These are phyloP conservation scores for Tupaia chinensis DNA, from an alignment of 2,113 vertebrate genomes.

Conservation along the genomic window DNA sequence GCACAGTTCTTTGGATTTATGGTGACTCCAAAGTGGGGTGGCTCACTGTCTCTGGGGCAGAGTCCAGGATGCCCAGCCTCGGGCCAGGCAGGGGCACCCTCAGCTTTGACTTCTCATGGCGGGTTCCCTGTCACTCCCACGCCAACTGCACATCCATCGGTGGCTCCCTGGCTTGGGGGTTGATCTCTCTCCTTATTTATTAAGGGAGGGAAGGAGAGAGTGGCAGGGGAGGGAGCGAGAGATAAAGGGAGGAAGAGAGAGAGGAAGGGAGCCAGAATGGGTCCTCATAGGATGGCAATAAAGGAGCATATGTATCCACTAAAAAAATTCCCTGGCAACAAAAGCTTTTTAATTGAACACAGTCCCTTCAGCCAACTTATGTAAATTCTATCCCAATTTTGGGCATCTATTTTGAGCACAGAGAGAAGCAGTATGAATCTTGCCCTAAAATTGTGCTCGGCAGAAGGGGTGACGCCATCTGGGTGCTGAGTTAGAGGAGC, in stretches of 20 bases:
- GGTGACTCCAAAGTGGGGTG: neutral
- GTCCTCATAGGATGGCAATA: conserved; percentile 66
- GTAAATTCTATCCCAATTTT: conserved; percentile 87
- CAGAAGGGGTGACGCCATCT: conserved; percentile 85
- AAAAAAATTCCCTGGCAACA: conserved; percentile 87
- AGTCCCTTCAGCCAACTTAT: conserved; percentile 87
- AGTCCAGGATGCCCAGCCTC: neutral
- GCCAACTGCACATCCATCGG: neutral
- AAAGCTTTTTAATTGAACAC: conserved; percentile 86
- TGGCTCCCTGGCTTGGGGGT: neutral
- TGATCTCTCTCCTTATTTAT: neutral
- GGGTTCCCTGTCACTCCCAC: neutral
- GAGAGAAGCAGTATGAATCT: conserved; percentile 84
- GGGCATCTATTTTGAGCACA: conserved; percentile 88
- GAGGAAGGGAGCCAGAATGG: neutral
- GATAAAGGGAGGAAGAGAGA: neutral
- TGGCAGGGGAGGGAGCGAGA: neutral
- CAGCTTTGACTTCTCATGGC: neutral
- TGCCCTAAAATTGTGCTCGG: conserved; percentile 88
- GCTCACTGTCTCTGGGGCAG: neutral
- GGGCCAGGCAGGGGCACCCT: neutral
- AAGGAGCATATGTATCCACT: conserved; percentile 85
- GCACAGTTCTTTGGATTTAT: neutral
- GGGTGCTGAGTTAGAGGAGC: conserved; percentile 74
- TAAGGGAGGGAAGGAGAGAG: neutral